These are phyloP conservation scores for Drosophila setosimentum DNA, from an alignment of 2,888 invertebrate species.

Conservation along the genomic window DNA sequence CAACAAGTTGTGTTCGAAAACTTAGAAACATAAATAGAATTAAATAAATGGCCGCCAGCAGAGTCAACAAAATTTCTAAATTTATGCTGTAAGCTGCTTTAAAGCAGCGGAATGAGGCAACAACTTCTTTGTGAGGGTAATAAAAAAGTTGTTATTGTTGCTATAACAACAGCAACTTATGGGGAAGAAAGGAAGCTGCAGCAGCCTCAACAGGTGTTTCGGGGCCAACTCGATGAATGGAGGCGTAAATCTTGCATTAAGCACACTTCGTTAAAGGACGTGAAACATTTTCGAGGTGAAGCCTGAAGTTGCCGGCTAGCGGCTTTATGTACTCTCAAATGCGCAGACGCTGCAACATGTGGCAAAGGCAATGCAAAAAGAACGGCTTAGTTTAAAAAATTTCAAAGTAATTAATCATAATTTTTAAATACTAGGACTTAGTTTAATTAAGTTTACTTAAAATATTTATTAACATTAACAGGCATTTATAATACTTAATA, in stretches of 20 bases:
- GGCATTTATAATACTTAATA: no score
- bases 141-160: slow-evolving; percentile 61
- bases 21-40: slow-evolving; percentile 26
- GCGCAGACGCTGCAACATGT: slow-evolving; percentile 75
- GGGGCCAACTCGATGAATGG: slow-evolving; percentile 71
- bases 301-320: slow-evolving; percentile 14
- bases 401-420: background rate
- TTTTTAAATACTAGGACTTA: background rate
- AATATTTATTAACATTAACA: background rate
- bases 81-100: slow-evolving; percentile 38
- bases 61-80: slow-evolving; percentile 16
- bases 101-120: slow-evolving; percentile 29
- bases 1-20: slow-evolving; percentile 14
- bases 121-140: slow-evolving; percentile 36
- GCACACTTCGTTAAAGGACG: slow-evolving; percentile 51
- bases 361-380: background rate
- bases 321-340: background rate
- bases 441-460: rapidly evolving
- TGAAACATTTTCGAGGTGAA: slow-evolving; percentile 55
- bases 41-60: slow-evolving; percentile 24
- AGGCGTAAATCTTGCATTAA: slow-evolving; percentile 78
- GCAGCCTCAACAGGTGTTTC: slow-evolving; percentile 66
- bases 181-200: slow-evolving; percentile 24
- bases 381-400: background rate
- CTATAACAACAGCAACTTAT: slow-evolving; percentile 18